Percentiles rank a stretch among this genome's conserved stretches.
Evolutionary conservation across 2,113 vertebrate genomes (phyloP).

Genomic region (Oncorhynchus masou): DNA sequence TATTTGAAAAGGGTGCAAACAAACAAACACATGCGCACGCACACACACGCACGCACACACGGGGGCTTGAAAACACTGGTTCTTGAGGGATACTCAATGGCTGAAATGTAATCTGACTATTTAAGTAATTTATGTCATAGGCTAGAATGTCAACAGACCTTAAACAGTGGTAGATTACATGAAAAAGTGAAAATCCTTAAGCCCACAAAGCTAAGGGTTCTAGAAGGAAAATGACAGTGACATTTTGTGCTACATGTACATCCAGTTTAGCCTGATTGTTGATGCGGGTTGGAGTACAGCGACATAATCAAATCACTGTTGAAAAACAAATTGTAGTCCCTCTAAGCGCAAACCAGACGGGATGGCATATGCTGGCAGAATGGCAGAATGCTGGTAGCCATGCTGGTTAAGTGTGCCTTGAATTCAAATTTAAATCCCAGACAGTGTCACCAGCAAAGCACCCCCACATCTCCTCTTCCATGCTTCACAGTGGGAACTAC

Average conservation of each 20-base stretch:
- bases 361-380: too few species aligned
- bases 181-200: background rate
- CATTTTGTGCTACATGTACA: background rate
- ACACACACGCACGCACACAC: background rate
- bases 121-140: background rate
- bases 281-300: constrained; percentile 35
- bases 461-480: too few species aligned
- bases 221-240: background rate
- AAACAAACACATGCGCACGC: background rate
- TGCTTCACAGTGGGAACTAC: too few species aligned
- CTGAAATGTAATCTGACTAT: background rate
- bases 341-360: too few species aligned
- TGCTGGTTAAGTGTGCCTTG: too few species aligned
- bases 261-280: constrained; percentile 22
- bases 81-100: background rate
- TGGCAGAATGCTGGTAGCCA: too few species aligned
- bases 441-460: too few species aligned
- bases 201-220: background rate
- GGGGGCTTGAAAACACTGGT: background rate
- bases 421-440: too few species aligned
- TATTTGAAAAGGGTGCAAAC: background rate
- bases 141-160: constrained; percentile 39
- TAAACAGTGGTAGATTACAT: constrained; percentile 41
- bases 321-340: too few species aligned
- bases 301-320: background rate